Conservation (phyloP, 2,797 vertebrate species). For the Periparus ater region DNA sequence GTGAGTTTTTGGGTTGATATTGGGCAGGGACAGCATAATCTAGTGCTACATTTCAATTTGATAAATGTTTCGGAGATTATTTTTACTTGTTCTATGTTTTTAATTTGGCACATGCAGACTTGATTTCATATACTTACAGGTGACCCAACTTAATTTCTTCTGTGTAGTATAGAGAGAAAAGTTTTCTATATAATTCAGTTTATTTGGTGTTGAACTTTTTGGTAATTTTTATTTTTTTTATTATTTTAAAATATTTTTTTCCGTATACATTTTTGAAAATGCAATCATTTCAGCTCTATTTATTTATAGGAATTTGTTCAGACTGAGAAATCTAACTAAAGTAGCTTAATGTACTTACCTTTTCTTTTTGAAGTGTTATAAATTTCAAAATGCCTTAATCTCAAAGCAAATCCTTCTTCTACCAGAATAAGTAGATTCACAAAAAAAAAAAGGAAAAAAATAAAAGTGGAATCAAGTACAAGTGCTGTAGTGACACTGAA, state of each 20-base stretch:
- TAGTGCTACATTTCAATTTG: neutral
- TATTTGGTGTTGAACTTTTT: neutral
- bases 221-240: fast-evolving
- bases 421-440: neutral
- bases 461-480: neutral
- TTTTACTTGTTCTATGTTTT: neutral
- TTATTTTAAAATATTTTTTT: neutral
- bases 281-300: neutral
- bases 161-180: neutral
- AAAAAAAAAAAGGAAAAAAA: neutral
- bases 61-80: neutral
- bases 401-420: neutral
- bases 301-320: neutral
- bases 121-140: neutral
- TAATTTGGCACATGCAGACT: neutral
- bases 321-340: neutral
- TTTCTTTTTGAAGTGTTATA: neutral
- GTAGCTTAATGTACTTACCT: neutral
- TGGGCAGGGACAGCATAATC: neutral
- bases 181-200: neutral
- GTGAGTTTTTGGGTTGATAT: neutral
- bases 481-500: neutral
- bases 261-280: neutral
- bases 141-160: neutral
- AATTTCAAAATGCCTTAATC: neutral